phyloP scores from a whole-genome alignment of 1,140 invertebrate genomes.

The Trichomalopsis sarcophagae region DNA sequence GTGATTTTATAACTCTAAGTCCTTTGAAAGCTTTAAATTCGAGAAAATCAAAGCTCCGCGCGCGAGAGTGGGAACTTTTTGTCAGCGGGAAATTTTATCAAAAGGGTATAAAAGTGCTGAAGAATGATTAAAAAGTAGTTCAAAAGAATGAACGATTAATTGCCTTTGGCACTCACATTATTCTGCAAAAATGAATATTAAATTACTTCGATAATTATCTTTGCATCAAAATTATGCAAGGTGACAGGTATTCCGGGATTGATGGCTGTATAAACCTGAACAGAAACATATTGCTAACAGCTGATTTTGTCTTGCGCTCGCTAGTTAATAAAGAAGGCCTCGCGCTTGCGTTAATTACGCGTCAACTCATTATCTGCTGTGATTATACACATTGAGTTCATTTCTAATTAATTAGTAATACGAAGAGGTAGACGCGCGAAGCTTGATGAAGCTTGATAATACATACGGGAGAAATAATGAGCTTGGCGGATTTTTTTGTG shows the following conservation, averaged over 20 bases:
- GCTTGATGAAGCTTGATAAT: not conserved
- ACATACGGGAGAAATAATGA: too few relatives aligned
- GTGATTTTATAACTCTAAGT: constrained; percentile 34
- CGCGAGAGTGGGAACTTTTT: not conserved
- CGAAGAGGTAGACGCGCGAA: not conserved
- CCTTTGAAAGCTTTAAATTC: constrained; percentile 23
- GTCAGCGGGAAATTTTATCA: not conserved
- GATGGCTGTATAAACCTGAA: too few relatives aligned
- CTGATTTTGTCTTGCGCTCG: too few relatives aligned
- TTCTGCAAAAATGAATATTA: too few relatives aligned
- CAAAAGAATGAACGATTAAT: too few relatives aligned
- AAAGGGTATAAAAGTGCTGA: not conserved
- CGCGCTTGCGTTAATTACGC: constrained; percentile 14
- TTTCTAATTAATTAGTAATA: constrained; percentile 22
- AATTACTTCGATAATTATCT: too few relatives aligned
- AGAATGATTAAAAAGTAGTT: not conserved
- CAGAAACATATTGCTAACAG: too few relatives aligned
- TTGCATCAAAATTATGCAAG: too few relatives aligned
- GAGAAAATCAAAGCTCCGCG: constrained; percentile 5
- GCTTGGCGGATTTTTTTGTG: too few relatives aligned
- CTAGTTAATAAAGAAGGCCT: not conserved
- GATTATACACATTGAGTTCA: constrained; percentile 22
- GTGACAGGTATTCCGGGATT: too few relatives aligned
- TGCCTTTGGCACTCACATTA: too few relatives aligned
- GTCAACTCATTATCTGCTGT: constrained; percentile 7